Base-by-base conservation (phyloP, 2,888 invertebrate genomes). In the Drosophila mulleri region DNA sequence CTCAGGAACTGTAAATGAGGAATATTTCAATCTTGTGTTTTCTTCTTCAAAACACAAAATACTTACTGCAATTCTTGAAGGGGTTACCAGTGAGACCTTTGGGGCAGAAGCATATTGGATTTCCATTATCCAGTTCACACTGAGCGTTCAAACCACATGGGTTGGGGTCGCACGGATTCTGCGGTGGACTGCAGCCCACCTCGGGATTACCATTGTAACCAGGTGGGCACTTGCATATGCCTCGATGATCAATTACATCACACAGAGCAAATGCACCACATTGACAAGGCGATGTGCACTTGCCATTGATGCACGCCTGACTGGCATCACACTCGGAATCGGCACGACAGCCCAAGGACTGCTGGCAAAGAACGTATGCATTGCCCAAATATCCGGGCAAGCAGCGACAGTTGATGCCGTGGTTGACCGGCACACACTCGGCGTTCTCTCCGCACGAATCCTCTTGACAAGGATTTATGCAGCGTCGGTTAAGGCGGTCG, bases 11-110 rank as follows among this genome's bases (percentile, higher is more conserved):
- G 91, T 80, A 94, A 94, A 71, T 62, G 11, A 20, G 7, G 3
- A n/a, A 11, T 12, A 3, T n/a, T 42, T 18, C 45, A 50, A 1
- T 29, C 3, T 23, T 5, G 1, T 14, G 12, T 37, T 16, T 14
- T 14, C 14, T 14, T 26, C 14, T 32, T 6, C 2, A 12, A 44
- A 18, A 4, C 12, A 26, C 9, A 6, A 20, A 29, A 80, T 93
- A 96, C 97, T 95, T 95, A 97, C 97, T 97, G 95, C 97, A 98
- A 93, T 95, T 96, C 91, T 96, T 95, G 92, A 97, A 97, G 48
- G 98, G 98, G 94, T 98, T 97, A 92, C 98, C 98, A 5, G 97
- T 98, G 75, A 97, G 94, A 72, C 97, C 97, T 92, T 96, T 97
- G 0, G 97, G 97, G 90, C 98, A 98, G 93, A 95, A 97, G 90